phyloP scores from a whole-genome alignment of 1,140 invertebrate species.

The Pygmarrhopalites habei region DNA sequence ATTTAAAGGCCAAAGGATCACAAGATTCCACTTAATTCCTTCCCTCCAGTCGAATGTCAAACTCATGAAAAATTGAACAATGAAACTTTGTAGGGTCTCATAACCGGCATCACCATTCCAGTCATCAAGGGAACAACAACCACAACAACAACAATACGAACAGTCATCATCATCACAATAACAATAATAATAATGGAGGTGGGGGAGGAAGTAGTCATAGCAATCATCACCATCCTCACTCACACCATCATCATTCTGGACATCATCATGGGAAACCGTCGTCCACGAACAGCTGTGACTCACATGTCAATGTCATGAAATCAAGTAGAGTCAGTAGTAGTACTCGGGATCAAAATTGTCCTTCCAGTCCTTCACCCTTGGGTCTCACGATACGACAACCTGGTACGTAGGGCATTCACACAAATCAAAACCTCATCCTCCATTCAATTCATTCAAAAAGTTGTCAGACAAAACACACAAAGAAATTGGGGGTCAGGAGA shows the following conservation, averaged over 20 bases:
- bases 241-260: constrained; percentile 13
- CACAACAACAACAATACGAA: constrained; percentile 2
- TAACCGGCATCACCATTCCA: constrained; percentile 20
- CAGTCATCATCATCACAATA: background rate
- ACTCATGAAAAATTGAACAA: too few species aligned
- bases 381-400: constrained; percentile 30
- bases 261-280: constrained; percentile 19
- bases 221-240: constrained; percentile 13
- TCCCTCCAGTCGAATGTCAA: too few species aligned
- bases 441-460: background rate
- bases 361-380: constrained; percentile 25
- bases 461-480: too few species aligned
- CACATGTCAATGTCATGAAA: constrained; percentile 24
- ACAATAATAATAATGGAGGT: constrained; percentile 13
- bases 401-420: constrained; percentile 39
- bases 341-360: constrained; percentile 27
- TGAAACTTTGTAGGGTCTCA: constrained; percentile 20
- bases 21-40: too few species aligned
- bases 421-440: constrained; percentile 1
- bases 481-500: too few species aligned
- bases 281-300: constrained; percentile 18
- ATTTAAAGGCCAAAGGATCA: too few species aligned
- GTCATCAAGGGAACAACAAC: constrained; percentile 4
- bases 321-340: constrained; percentile 30
- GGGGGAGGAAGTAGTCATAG: constrained; percentile 4